Evolutionary conservation across 2,113 vertebrate species (phyloP).

Genomic region (Nesoenas mayeri): DNA sequence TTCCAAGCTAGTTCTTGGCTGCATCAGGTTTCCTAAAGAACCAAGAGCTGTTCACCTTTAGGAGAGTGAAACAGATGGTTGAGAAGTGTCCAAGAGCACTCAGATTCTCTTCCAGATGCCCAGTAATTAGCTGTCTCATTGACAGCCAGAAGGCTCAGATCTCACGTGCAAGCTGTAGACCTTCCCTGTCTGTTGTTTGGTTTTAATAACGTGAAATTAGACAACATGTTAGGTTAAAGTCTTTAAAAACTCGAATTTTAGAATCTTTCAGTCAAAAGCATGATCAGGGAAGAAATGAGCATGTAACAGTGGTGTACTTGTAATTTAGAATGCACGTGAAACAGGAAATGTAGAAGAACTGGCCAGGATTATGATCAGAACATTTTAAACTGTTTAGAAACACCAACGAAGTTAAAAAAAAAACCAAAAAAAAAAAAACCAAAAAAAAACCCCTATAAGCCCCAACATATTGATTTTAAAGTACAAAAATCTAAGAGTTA

Average conservation of each 20-base stretch:
- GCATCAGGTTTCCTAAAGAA: not conserved
- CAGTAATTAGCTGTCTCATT: not conserved
- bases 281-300: not conserved
- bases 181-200: not conserved
- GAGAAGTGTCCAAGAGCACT: not conserved
- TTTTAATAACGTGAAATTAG: not conserved
- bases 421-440: not conserved
- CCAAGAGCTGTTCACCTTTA: not conserved
- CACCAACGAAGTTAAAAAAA: not conserved
- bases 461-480: not conserved
- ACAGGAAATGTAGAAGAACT: not conserved
- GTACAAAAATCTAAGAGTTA: not conserved
- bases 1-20: not conserved
- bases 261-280: not conserved
- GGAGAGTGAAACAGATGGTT: not conserved
- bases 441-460: fast-evolving
- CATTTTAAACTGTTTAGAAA: not conserved
- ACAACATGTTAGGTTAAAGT: not conserved
- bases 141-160: not conserved
- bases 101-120: not conserved
- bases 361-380: not conserved
- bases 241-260: not conserved
- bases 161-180: not conserved
- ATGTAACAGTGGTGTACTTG: not conserved
- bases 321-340: not conserved